Evolutionary conservation across 1,140 invertebrate genomes (phyloP).

Genomic region (Drosophila suzukii): DNA sequence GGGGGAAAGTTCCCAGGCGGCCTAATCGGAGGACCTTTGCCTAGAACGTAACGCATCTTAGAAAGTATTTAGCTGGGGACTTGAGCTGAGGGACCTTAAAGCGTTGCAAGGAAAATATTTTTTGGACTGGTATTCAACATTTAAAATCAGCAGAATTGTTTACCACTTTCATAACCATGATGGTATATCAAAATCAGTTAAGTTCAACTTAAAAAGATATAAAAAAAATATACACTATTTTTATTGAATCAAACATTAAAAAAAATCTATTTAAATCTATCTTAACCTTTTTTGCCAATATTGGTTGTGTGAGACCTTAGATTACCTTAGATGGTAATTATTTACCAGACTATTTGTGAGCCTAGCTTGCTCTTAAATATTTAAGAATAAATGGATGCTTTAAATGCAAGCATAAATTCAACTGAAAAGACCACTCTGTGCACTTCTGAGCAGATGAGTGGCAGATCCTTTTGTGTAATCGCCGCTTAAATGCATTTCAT

Average conservation of each 20-base stretch:
- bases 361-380: no score
- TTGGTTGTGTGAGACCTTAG: no score
- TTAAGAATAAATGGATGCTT: neutral
- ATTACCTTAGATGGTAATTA: no score
- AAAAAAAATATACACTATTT: no score
- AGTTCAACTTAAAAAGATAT: no score
- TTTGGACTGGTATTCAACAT: neutral
- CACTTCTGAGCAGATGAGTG: slow-evolving; percentile 4
- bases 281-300: no score
- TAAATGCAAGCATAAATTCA: slow-evolving; percentile 8
- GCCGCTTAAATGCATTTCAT: slow-evolving; percentile 24
- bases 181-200: no score
- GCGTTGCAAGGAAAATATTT: neutral
- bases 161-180: no score
- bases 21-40: neutral
- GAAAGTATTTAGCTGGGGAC: neutral
- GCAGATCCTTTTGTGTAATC: slow-evolving; percentile 17
- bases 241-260: no score
- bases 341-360: no score
- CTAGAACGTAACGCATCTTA: neutral
- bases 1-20: slow-evolving; percentile 2
- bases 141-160: no score
- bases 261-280: no score
- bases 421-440: neutral
- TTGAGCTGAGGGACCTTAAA: neutral